Base-by-base conservation (phyloP, 2,113 vertebrate genomes). In the Rissa tridactyla region DNA sequence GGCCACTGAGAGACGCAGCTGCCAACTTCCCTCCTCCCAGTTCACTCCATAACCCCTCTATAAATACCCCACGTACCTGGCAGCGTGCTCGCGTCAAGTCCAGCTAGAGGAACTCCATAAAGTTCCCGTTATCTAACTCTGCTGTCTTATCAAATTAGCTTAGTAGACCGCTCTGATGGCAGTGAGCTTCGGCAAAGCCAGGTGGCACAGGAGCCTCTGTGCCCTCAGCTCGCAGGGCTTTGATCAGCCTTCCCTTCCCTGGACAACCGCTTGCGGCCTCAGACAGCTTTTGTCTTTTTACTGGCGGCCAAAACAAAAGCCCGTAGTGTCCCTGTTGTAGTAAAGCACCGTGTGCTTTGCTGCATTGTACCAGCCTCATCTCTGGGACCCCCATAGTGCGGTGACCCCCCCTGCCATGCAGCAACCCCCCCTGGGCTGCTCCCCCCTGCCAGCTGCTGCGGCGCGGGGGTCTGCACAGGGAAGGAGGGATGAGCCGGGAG, bases 21-120 rank as follows among this genome's bases (percentile, higher is more conserved):
- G 8, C 42, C 38, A 51, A 2, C 19, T 34, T 15, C 32, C 42
- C 78, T 47, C 10, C 0, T 30, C 36, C 38, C 55, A 29, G 3
- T 15, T 40, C 7, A 0, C 34, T 29, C 38, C 44, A 6, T 15
- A 57, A 1, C 26, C 68, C 11, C 92, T 4, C 69, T 11, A 3
- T 17, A 29, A 38, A 61, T 30, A 38, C 5, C 16, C 47, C 68
- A 17, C 0, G 0, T 2, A 25, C 13, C 18, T 34, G 81, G 46
- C 34, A 22, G 57, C 0, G 2, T 8, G 66, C 52, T 82, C 76
- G 4, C 3, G 2, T 17, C 8, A 21, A 42, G 27, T 9, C 32
- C 84, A 55, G 71, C 10, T 0, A 30, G 29, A 83, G 76, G 38
- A 72, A 68, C 27, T 25, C 29, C 23, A 60, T 3, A 2, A 64